These are phyloP conservation scores for Chanos chanos DNA, from an alignment of 2,797 vertebrate species.

Conservation along the genomic window DNA sequence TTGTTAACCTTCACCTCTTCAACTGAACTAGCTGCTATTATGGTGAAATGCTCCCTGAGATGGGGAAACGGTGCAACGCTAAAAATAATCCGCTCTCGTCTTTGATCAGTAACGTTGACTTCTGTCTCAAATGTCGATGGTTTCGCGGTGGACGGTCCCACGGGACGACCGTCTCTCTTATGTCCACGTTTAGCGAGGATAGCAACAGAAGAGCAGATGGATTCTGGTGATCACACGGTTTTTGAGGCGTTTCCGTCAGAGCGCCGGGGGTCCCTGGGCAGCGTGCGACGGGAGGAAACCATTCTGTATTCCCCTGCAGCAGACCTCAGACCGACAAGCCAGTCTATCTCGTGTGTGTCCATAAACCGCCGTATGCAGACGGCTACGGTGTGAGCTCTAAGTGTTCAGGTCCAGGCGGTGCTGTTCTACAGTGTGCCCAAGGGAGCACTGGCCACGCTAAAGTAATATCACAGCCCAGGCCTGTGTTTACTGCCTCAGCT, in stretches of 20 bases:
- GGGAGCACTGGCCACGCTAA: slow-evolving; percentile 58
- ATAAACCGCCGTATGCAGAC: slow-evolving; percentile 68
- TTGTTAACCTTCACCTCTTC: slow-evolving; percentile 76
- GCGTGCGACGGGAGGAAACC: slow-evolving; percentile 34
- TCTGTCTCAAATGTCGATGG: slow-evolving; percentile 65
- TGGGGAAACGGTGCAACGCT: slow-evolving; percentile 69
- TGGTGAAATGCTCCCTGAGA: slow-evolving; percentile 56
- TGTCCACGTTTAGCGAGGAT: slow-evolving; percentile 40
- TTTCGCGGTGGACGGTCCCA: slow-evolving; percentile 58
- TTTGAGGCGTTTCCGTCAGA: slow-evolving; percentile 52
- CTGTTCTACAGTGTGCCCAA: slow-evolving; percentile 58
- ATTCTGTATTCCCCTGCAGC: slow-evolving; percentile 28
- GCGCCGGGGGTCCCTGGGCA: slow-evolving; percentile 55
- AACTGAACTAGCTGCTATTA: slow-evolving; percentile 75
- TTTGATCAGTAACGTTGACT: slow-evolving; percentile 74
- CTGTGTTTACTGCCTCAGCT: slow-evolving; percentile 55
- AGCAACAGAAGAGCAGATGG: slow-evolving; percentile 53
- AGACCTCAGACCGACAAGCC: slow-evolving; percentile 61
- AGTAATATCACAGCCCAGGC: slow-evolving; percentile 67
- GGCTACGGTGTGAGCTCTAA: slow-evolving; percentile 59
- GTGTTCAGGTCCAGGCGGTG: slow-evolving; percentile 48
- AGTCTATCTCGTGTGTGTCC: slow-evolving; percentile 62
- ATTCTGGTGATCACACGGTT: slow-evolving; percentile 62
- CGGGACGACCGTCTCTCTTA: slow-evolving; percentile 37
- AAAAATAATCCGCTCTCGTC: slow-evolving; percentile 71